Evolutionary conservation across 2,797 vertebrate genomes (phyloP).

Genomic region (Acrossocheilus fasciatus): DNA sequence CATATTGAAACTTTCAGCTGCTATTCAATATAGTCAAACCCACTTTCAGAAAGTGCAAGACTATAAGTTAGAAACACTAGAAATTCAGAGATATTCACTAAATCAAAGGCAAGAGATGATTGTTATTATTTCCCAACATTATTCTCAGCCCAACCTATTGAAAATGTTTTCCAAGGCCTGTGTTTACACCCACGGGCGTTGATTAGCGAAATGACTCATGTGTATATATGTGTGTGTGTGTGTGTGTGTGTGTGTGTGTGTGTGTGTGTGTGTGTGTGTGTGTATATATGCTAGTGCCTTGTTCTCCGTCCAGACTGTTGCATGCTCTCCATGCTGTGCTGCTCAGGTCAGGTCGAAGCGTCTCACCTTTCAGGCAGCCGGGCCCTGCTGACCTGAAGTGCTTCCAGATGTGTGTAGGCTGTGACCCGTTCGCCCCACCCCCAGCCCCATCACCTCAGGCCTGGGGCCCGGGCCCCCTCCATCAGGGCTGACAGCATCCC

Average conservation of each 20-base stretch:
- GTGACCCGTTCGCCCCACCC: slow-evolving; percentile 66
- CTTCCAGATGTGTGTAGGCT: slow-evolving; percentile 83
- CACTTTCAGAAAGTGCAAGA: neutral
- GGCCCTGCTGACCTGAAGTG: slow-evolving; percentile 80
- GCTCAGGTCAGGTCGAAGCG: slow-evolving; percentile 66
- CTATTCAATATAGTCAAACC: neutral
- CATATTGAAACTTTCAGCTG: neutral
- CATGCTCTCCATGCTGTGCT: slow-evolving; percentile 63
- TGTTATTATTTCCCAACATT: slow-evolving; percentile 16
- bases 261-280: slow-evolving; percentile 2
- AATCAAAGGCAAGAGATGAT: neutral
- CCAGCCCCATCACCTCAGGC: slow-evolving; percentile 57
- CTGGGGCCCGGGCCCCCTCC: slow-evolving; percentile 69
- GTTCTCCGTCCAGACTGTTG: slow-evolving; percentile 17
- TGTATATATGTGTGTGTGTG: neutral
- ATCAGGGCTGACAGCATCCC: slow-evolving; percentile 82
- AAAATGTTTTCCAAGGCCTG: neutral
- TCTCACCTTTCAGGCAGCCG: slow-evolving; percentile 79
- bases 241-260: neutral
- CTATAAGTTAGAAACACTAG: neutral
- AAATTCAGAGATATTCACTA: neutral
- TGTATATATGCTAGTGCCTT: slow-evolving; percentile 27
- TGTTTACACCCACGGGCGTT: slow-evolving; percentile 9
- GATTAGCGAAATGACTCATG: slow-evolving; percentile 20
- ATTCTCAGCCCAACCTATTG: neutral